Percentiles rank a stretch among this genome's conserved stretches.
phyloP scores from a whole-genome alignment of 92 coral and sea anemone genomes.

The Palythoa grandis region DNA sequence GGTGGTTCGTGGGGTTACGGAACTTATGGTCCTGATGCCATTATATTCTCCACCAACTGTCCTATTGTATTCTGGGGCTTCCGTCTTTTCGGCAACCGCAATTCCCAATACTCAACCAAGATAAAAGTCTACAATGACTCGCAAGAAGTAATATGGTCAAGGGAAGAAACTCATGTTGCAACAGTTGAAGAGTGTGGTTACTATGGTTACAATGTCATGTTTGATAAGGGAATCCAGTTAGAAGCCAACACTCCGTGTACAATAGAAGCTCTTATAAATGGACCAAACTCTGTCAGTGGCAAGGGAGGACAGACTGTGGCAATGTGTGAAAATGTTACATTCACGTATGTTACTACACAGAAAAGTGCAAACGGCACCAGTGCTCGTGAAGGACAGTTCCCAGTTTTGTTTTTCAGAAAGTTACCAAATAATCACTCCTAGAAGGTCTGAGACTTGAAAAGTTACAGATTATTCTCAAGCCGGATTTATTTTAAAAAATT shows the following conservation, averaged over 20 bases:
- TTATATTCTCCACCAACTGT: slow-evolving; percentile 32
- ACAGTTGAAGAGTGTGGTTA: slow-evolving; percentile 45
- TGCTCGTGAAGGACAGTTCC: slow-evolving; percentile 42
- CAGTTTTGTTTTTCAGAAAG: slow-evolving; percentile 27
- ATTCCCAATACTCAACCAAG: slow-evolving; percentile 31
- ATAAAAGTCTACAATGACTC: slow-evolving; percentile 39
- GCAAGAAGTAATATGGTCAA: slow-evolving; percentile 41
- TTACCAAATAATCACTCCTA: slow-evolving; percentile 12
- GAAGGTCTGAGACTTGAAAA: background rate
- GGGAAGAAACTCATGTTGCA: slow-evolving; percentile 34
- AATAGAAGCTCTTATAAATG: slow-evolving; percentile 37
- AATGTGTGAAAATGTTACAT: slow-evolving; percentile 39
- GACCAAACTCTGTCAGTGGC: slow-evolving; percentile 36
- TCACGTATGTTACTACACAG: slow-evolving; percentile 41
- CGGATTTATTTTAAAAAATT: background rate
- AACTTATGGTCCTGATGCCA: slow-evolving; percentile 40
- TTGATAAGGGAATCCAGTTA: slow-evolving; percentile 40
- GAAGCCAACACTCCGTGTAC: slow-evolving; percentile 41
- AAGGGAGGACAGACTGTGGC: slow-evolving; percentile 34
- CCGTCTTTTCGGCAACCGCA: slow-evolving; percentile 39
- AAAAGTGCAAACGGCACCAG: slow-evolving; percentile 46
- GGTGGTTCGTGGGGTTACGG: slow-evolving; percentile 46
- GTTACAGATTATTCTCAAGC: background rate
- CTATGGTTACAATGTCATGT: slow-evolving; percentile 44
- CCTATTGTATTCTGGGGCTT: slow-evolving; percentile 43